These are phyloP conservation scores for Plebejus melissa DNA, from an alignment of 2,888 invertebrate species.

Conservation along the genomic window DNA sequence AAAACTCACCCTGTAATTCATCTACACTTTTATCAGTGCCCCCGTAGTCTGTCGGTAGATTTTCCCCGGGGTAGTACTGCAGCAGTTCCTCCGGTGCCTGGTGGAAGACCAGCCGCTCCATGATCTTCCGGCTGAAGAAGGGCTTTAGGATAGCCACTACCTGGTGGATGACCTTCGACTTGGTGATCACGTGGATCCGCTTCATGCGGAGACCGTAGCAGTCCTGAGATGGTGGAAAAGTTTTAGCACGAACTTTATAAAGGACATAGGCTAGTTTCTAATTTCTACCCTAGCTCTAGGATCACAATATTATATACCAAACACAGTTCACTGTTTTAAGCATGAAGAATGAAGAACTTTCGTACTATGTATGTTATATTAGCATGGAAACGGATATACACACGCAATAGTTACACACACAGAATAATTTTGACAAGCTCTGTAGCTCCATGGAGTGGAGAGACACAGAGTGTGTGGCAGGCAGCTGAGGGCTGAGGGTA, in stretches of 20 bases:
- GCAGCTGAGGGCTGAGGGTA: too few species aligned
- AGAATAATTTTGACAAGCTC: too few species aligned
- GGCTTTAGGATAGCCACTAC: not conserved
- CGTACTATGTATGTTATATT: too few species aligned
- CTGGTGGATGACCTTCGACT: not conserved
- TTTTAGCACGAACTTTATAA: not conserved
- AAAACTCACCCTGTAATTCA: not conserved
- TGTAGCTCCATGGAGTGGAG: too few species aligned
- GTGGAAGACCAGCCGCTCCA: not conserved
- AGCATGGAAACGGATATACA: too few species aligned
- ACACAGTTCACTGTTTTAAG: too few species aligned
- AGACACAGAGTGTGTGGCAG: too few species aligned
- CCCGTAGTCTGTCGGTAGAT: not conserved
- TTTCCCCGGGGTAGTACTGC: not conserved
- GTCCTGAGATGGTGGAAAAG: not conserved
- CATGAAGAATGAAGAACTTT: too few species aligned
- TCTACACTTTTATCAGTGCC: not conserved
- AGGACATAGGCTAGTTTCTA: too few species aligned
- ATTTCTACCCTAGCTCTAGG: too few species aligned
- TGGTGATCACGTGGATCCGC: constrained; percentile 3
- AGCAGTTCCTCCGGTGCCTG: not conserved
- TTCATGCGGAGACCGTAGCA: not conserved
- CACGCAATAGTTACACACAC: too few species aligned
- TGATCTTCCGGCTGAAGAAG: not conserved
- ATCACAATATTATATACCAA: too few species aligned